A percentile compares a stretch with the other conserved stretches of the same genome.
Evolutionary conservation across 2,888 invertebrate species (phyloP).

Genomic region (Poecilobothrus nobilitatus): DNA sequence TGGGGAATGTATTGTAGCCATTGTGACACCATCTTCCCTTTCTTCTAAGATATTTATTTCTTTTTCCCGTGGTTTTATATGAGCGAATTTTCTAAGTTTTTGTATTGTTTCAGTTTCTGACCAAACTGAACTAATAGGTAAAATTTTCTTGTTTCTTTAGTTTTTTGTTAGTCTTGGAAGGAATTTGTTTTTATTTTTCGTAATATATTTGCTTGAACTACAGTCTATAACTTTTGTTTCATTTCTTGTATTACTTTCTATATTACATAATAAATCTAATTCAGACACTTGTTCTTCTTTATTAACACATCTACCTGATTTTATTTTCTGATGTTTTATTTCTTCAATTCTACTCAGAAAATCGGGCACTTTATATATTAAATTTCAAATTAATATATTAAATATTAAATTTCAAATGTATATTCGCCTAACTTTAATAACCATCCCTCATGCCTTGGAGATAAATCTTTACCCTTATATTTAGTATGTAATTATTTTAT

Average conservation of each 20-base stretch:
- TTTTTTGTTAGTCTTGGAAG: too few species aligned
- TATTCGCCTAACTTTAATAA: conserved; percentile 13
- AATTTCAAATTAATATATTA: too few species aligned
- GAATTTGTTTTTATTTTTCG: too few species aligned
- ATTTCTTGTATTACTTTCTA: neutral
- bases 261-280: neutral
- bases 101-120: too few species aligned
- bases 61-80: too few species aligned
- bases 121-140: too few species aligned
- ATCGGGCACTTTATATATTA: conserved; percentile 13
- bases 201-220: too few species aligned
- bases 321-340: neutral
- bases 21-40: conserved; percentile 5
- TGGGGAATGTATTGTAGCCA: conserved; percentile 14
- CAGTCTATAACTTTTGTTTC: too few species aligned
- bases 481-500: conserved; percentile 15
- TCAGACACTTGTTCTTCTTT: neutral
- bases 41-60: neutral
- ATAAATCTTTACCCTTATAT: conserved; percentile 13
- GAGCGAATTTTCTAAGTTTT: too few species aligned
- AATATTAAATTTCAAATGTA: conserved; percentile 12
- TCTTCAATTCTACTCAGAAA: neutral
- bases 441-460: conserved; percentile 13
- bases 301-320: neutral
- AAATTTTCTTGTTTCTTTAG: too few species aligned